phyloP scores from a whole-genome alignment of 1,140 invertebrate genomes.

The Fopius arisanus region DNA sequence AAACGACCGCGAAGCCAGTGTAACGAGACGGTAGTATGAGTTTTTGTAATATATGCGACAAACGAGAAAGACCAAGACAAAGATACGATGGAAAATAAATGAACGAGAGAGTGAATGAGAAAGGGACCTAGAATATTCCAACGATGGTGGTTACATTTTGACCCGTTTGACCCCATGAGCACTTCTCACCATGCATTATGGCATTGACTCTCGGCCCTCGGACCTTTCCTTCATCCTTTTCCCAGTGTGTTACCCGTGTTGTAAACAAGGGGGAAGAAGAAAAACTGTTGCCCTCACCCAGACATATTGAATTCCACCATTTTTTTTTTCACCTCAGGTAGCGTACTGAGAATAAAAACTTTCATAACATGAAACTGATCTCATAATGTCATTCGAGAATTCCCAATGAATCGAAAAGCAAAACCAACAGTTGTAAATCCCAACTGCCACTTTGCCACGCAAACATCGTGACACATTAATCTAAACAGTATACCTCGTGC shows the following conservation, averaged over 20 bases:
- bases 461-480: too few relatives aligned
- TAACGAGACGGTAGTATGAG: neutral
- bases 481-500: too few relatives aligned
- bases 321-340: neutral
- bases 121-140: conserved; percentile 38
- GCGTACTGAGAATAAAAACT: neutral
- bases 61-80: neutral
- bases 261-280: conserved; percentile 4
- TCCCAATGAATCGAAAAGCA: too few relatives aligned
- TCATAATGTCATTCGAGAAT: too few relatives aligned
- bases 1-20: neutral
- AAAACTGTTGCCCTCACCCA: conserved; percentile 24
- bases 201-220: conserved; percentile 31
- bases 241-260: conserved; percentile 23
- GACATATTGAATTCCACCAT: neutral
- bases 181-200: conserved; percentile 43
- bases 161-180: conserved; percentile 60
- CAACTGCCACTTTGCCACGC: too few relatives aligned
- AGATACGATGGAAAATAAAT: conserved; percentile 31
- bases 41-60: conserved; percentile 8
- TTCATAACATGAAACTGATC: too few relatives aligned
- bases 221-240: conserved; percentile 35
- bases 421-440: too few relatives aligned
- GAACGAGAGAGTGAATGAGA: conserved; percentile 36
- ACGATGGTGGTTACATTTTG: conserved; percentile 60